Base-by-base conservation (phyloP, 2,113 vertebrate species). In the Panthera uncia region DNA sequence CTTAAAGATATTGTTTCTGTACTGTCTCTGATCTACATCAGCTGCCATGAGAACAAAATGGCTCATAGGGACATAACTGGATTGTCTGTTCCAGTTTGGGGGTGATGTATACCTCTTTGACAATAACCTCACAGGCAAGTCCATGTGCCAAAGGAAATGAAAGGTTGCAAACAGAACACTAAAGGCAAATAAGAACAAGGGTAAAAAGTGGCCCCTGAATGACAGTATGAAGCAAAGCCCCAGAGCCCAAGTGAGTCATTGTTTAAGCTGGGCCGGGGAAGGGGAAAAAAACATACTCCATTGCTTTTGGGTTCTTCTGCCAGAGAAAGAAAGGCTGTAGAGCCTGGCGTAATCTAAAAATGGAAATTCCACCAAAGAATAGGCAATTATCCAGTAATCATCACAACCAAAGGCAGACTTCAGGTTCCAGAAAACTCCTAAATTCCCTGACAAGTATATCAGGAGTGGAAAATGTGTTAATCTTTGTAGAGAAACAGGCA, bases 341-440 rank as follows among this genome's bases (percentile, higher is more conserved):
- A 96, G 88, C 19, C 82, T 91, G 93, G 95, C 1, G 61, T 94
- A 84, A 95, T 81, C 93, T 95, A 96, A 98, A 97, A 96, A 92
- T 97, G 96, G 94, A 98, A 96, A 98, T 95, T 97, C 96, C 85
- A 97, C 89, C 79, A 50, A 87, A 97, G 81, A 97, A 74, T 86
- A 96, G 97, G 96, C 96, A 96, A 94, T 93, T 91, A 94, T 87
- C 94, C 97, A 97, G 81, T 61, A 93, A 95, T 94, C 89, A 69
- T 89, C 94, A 85, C 36, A 27, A 97, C 73, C 94, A 89, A 93
- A 14, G 86, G 79, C 81, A 89, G 78, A 84, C 31, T 88, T 81
- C 41, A 52, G 84, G 91, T 82, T 95, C 92, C 93, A 97, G 91
- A 94, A 96, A 97, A 94, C 45, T 83, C 83, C 90, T 92, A 79